Evolutionary conservation across 2,797 vertebrate genomes (phyloP).

Genomic region (Apodemus agrarius): DNA sequence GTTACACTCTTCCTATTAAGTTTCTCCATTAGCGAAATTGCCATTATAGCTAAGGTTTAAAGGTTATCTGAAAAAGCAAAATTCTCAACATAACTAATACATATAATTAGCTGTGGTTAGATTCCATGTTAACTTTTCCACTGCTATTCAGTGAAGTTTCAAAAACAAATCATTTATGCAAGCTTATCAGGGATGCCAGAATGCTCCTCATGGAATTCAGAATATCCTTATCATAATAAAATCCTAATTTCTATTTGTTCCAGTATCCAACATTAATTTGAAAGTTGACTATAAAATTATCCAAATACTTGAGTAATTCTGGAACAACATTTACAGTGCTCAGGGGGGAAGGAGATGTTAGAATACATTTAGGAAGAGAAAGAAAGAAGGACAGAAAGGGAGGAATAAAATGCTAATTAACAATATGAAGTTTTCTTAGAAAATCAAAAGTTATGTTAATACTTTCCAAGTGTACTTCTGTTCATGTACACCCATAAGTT

Average conservation of each 20-base stretch:
- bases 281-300: slow-evolving; percentile 8
- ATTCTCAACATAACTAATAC: slow-evolving; percentile 78
- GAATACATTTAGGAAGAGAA: not conserved
- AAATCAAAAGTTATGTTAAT: not conserved
- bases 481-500: not conserved
- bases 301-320: slow-evolving; percentile 35
- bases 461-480: not conserved
- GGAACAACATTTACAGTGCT: not conserved
- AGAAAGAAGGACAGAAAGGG: not conserved
- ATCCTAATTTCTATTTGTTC: slow-evolving; percentile 48
- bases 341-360: not conserved
- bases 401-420: not conserved
- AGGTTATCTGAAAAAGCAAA: slow-evolving; percentile 82
- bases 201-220: slow-evolving; percentile 45
- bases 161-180: slow-evolving; percentile 73
- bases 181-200: slow-evolving; percentile 57
- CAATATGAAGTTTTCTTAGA: not conserved
- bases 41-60: slow-evolving; percentile 79
- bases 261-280: slow-evolving; percentile 32
- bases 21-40: slow-evolving; percentile 81
- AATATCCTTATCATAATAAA: slow-evolving; percentile 66
- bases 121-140: slow-evolving; percentile 78
- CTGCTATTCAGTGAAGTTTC: slow-evolving; percentile 68
- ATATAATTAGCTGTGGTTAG: slow-evolving; percentile 76
- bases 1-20: slow-evolving; percentile 81